Conservation (phyloP, 2,888 invertebrate genomes). For the Trichacis sp. region DNA sequence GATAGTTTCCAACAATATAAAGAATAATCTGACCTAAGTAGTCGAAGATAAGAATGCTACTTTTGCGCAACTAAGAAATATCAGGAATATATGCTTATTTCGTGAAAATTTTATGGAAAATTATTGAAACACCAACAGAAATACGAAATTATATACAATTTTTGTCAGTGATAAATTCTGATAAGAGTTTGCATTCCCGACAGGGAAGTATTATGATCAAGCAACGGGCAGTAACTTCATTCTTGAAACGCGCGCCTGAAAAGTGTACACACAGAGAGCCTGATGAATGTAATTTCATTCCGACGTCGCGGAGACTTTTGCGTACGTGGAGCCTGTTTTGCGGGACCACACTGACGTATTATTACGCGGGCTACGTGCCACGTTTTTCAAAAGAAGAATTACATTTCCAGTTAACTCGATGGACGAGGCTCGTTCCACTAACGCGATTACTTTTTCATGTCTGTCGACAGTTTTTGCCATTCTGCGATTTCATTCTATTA, state of each 20-base stretch:
- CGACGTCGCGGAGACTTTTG: slow-evolving; percentile 28
- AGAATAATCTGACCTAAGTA: no score
- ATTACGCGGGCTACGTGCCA: slow-evolving; percentile 40
- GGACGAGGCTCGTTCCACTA: slow-evolving; percentile 39
- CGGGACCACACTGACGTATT: slow-evolving; percentile 41
- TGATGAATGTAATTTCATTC: slow-evolving; percentile 42
- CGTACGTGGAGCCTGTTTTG: slow-evolving; percentile 34
- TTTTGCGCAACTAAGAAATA: no score
- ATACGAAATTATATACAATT: no score
- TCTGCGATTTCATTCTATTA: slow-evolving; percentile 42
- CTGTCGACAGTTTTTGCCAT: slow-evolving; percentile 39
- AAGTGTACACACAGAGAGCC: slow-evolving; percentile 17
- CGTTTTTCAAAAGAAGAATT: slow-evolving; percentile 44
- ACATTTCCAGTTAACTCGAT: slow-evolving; percentile 40
- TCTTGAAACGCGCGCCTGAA: slow-evolving; percentile 6
- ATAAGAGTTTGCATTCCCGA: not conserved
- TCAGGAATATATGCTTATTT: no score
- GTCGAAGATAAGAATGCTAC: no score
- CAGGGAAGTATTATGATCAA: no score
- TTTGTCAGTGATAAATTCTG: no score
- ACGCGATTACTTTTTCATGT: slow-evolving; percentile 43
- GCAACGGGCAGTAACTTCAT: slow-evolving; percentile 1
- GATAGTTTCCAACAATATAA: no score
- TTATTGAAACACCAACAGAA: no score
- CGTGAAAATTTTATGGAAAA: no score